These are phyloP conservation scores for Enteromius thamalakanensis DNA, from an alignment of 2,797 vertebrate species.

Conservation along the genomic window DNA sequence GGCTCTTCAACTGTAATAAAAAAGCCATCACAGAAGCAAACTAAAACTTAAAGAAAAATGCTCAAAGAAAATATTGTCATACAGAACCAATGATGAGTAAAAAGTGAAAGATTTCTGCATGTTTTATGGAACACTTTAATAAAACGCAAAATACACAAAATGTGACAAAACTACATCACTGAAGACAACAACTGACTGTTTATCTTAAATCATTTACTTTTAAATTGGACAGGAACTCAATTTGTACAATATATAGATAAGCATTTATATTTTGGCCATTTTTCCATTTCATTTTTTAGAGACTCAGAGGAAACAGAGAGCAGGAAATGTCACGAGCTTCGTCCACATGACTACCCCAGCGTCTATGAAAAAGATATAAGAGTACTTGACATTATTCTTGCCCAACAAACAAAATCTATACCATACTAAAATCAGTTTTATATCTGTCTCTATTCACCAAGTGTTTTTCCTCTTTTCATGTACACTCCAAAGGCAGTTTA, in stretches of 20 bases:
- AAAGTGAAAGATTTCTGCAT: background rate
- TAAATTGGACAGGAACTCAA: background rate
- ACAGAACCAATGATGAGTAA: background rate
- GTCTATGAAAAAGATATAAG: background rate
- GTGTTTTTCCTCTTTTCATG: background rate
- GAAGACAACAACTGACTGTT: background rate
- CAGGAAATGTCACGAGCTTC: background rate
- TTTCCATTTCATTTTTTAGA: background rate
- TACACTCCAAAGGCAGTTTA: constrained; percentile 23
- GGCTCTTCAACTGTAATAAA: background rate
- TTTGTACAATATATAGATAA: background rate
- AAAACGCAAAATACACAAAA: background rate
- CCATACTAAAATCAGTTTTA: background rate
- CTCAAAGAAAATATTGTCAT: background rate
- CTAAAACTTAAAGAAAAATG: background rate
- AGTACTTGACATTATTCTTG: background rate
- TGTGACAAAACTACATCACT: background rate
- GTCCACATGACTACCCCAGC: background rate
- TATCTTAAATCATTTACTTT: background rate
- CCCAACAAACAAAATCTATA: background rate
- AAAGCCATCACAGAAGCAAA: background rate
- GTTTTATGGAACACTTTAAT: background rate
- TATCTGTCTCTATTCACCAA: background rate
- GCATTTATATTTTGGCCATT: background rate
- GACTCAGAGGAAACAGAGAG: background rate